Evolutionary conservation across 1,140 invertebrate genomes (phyloP).

Genomic region (Cheumatopsyche charites): DNA sequence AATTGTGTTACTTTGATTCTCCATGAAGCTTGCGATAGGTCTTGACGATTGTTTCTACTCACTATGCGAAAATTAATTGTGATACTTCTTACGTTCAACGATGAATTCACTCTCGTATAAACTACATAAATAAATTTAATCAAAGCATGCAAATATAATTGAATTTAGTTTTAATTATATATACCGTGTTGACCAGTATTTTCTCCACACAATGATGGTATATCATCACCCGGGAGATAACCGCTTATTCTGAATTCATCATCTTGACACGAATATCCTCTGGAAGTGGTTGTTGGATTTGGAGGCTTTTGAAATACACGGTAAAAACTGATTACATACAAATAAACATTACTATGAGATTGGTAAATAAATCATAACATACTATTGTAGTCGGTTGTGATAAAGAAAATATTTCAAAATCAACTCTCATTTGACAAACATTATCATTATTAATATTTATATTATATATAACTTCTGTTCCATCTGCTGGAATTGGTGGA

Average conservation of each 20-base stretch:
- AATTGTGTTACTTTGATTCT: conserved; percentile 68
- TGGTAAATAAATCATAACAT: conserved; percentile 42
- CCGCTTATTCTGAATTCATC: conserved; percentile 60
- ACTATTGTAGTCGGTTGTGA: conserved; percentile 67
- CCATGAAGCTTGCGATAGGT: conserved; percentile 61
- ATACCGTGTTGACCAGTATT: conserved; percentile 76
- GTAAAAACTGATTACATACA: not conserved
- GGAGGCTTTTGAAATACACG: not conserved
- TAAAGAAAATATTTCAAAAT: conserved; percentile 76
- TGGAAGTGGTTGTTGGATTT: conserved; percentile 40
- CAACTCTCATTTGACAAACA: conserved; percentile 72
- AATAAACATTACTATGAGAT: not conserved
- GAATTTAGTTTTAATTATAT: not conserved
- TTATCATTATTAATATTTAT: conserved; percentile 60
- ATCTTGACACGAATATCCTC: conserved; percentile 56
- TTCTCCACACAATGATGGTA: conserved; percentile 73
- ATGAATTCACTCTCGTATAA: conserved; percentile 58
- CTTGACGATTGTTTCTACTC: conserved; percentile 53
- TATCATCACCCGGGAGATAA: conserved; percentile 61
- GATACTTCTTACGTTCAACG: conserved; percentile 55
- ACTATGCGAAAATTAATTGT: conserved; percentile 58
- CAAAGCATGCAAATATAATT: not conserved
- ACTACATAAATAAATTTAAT: conserved; percentile 50
- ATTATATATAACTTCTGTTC: conserved; percentile 59
- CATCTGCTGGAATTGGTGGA: conserved; percentile 55